Evolutionary conservation across 2,888 invertebrate species (phyloP).

Genomic region (Caenorhabditis sp.): DNA sequence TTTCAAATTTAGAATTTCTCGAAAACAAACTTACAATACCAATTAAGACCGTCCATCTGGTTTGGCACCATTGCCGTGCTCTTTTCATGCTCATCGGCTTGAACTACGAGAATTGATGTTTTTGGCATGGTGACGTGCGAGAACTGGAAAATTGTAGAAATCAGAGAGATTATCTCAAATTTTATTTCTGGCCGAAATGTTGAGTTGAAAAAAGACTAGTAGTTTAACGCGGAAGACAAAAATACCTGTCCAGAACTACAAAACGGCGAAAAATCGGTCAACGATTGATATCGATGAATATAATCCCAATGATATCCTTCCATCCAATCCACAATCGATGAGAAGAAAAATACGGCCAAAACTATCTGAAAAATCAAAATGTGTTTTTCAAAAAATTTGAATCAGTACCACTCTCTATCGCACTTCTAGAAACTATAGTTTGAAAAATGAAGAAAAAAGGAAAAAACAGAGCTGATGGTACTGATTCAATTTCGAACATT

Average conservation of each 20-base stretch:
- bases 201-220: not conserved
- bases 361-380: conserved; percentile 19
- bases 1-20: too few species aligned
- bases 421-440: too few species aligned
- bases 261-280: not conserved
- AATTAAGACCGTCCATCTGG: conserved; percentile 8
- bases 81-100: conserved; percentile 20
- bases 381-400: too few species aligned
- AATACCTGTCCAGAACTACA: not conserved
- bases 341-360: conserved; percentile 26
- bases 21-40: conserved; percentile 1
- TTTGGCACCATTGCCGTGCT: not conserved
- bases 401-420: too few species aligned
- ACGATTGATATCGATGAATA: conserved; percentile 14
- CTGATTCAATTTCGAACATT: too few species aligned
- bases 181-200: not conserved
- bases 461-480: too few species aligned
- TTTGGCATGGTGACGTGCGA: not conserved
- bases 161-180: too few species aligned
- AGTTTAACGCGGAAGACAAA: too few species aligned
- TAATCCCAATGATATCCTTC: conserved; percentile 25
- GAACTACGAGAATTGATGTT: conserved; percentile 19
- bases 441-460: too few species aligned
- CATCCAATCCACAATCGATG: conserved; percentile 21
- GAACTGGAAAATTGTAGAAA: not conserved